Evolutionary conservation across 2,113 vertebrate species (phyloP).

Genomic region (Proteles cristata): DNA sequence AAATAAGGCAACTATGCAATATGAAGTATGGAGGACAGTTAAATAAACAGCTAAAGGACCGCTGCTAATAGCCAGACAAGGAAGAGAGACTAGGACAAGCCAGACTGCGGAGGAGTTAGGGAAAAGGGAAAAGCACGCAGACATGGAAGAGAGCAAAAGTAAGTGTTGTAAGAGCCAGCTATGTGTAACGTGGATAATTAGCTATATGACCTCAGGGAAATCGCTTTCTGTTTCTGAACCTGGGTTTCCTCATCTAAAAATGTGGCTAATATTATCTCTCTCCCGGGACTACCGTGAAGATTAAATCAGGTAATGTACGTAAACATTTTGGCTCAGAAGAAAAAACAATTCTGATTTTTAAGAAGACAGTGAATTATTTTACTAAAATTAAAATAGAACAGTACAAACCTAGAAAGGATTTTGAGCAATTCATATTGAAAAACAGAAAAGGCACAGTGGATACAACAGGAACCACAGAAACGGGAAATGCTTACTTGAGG

Average conservation of each 20-base stretch:
- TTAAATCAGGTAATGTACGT: constrained; percentile 3
- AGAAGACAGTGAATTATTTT: not conserved
- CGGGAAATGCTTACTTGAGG: not conserved
- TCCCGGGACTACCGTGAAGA: not conserved
- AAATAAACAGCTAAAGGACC: constrained; percentile 3
- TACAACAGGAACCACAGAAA: not conserved
- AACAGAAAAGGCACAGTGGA: not conserved
- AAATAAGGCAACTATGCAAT: constrained; percentile 53
- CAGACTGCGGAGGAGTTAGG: not conserved
- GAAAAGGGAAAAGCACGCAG: not conserved
- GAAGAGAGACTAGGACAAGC: not conserved
- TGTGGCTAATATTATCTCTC: not conserved
- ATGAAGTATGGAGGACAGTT: not conserved
- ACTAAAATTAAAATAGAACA: constrained; percentile 14
- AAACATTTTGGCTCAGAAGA: constrained; percentile 6
- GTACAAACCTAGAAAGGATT: not conserved
- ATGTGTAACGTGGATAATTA: not conserved
- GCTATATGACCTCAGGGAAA: not conserved
- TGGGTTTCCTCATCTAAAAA: not conserved
- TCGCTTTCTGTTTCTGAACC: not conserved
- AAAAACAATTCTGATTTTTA: not conserved
- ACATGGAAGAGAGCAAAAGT: not conserved
- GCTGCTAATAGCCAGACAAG: constrained; percentile 33
- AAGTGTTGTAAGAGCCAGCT: not conserved
- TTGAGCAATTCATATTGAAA: constrained; percentile 7